These are phyloP conservation scores for Pectinophora gossypiella DNA, from an alignment of 1,140 invertebrate genomes.

Conservation along the genomic window DNA sequence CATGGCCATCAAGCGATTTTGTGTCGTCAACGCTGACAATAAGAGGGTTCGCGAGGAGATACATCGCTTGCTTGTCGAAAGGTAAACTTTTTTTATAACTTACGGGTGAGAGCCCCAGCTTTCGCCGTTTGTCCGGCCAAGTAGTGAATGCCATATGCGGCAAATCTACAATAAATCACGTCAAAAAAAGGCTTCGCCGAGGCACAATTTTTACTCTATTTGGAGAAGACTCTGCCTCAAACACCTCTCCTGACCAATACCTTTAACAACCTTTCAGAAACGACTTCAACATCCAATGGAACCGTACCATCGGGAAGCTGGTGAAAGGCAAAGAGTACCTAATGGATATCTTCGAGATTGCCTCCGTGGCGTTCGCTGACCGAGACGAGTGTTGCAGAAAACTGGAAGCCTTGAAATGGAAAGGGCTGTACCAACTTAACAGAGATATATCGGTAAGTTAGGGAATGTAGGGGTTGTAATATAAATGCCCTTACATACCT, in stretches of 20 bases:
- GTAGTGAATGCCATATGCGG: too few relatives aligned
- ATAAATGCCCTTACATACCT: too few relatives aligned
- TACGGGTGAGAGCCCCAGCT: too few relatives aligned
- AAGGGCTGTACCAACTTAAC: conserved; percentile 72
- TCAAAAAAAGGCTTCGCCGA: too few relatives aligned
- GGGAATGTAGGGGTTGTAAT: too few relatives aligned
- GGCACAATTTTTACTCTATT: too few relatives aligned
- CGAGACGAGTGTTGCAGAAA: conserved; percentile 87
- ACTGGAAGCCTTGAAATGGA: conserved; percentile 82
- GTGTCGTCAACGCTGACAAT: conserved; percentile 81
- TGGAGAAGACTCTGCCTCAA: too few relatives aligned
- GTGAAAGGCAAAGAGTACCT: conserved; percentile 81
- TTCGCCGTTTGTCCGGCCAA: too few relatives aligned
- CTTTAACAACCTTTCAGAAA: conserved; percentile 74
- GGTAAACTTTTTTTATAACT: conserved; percentile 39
- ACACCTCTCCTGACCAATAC: too few relatives aligned
- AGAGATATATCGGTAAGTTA: conserved; percentile 67
- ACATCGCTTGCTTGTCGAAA: conserved; percentile 82
- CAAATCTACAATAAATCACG: too few relatives aligned
- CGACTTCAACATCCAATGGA: conserved; percentile 83
- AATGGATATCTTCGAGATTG: conserved; percentile 85
- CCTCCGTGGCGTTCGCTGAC: conserved; percentile 85
- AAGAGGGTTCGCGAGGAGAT: conserved; percentile 81
- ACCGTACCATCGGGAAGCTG: conserved; percentile 80
- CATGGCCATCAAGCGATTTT: conserved; percentile 80